Evolutionary conservation across 2,888 invertebrate species (phyloP), one percentile per base, ranked within the genome.

Genomic region (Tachystola acroxantha): DNA sequence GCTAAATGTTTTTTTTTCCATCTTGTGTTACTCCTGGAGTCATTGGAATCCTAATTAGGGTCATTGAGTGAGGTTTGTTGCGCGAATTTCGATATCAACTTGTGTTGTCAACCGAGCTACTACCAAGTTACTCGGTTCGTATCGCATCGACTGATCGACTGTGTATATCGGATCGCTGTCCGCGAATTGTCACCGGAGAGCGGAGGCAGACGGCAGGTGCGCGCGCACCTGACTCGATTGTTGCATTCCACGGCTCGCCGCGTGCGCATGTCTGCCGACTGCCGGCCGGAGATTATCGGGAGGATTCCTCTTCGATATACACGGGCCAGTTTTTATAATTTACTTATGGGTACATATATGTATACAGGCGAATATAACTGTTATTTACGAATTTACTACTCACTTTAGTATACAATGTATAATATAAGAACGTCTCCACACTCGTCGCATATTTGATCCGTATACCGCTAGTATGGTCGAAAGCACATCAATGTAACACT

Each of bases 191-290:
- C 34, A 27, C 33, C 14, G 33, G 6, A 22, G 10, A 11, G 29
- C 34, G 27, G 22, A 42, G 44, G 30, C 35, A 37, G 42, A 42
- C 46, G 67, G 71, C 82, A 81, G 82, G 27, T 27, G 80, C 82
- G 84, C 58, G 49, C 54, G 65, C 82, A 84, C 84, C 82, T 84
- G 84, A 45, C 46, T 37, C 41, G 54, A 57, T 61, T 58, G 52
- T 73, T 67, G 56, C 71, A 74, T 75, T 74, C 73, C 71, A 48
- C n/a, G 24, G 24, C 24, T 24, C 9, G 9, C 22, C 7, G 7
- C 24, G 24, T 7, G 2, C 20, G 3, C 20, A 9, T 20, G 24
- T 24, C 9, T n/a, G 57, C 56, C 57, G 37, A 40, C 39, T 43
- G 44, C 45, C 32, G 11, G 40, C 52, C 50, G 49, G 43, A 54